Evolutionary conservation across 2,888 invertebrate species (phyloP).

Genomic region (Dermolepida albohirtum): DNA sequence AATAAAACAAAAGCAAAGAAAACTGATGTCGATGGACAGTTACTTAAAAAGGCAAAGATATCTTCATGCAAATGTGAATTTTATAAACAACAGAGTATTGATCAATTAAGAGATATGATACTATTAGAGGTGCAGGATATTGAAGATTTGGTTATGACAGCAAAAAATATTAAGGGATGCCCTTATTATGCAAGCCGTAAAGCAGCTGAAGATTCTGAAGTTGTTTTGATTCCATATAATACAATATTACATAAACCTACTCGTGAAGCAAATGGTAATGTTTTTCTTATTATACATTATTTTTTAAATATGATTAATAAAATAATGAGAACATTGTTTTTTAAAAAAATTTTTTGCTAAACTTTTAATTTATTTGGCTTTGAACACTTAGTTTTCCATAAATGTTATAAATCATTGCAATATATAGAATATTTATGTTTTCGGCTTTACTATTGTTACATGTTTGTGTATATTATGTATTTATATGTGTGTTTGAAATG

Average conservation of each 20-base stretch:
- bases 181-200: constrained; percentile 93
- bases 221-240: constrained; percentile 83
- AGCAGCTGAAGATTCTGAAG: constrained; percentile 86
- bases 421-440: no score
- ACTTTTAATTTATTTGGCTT: constrained; percentile 20
- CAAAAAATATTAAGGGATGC: constrained; percentile 81
- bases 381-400: no score
- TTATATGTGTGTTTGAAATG: no score
- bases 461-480: no score
- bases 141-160: constrained; percentile 83
- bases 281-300: no score
- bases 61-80: constrained; percentile 75
- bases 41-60: constrained; percentile 73
- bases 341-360: no score
- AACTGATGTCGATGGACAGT: constrained; percentile 72
- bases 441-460: no score
- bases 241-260: constrained; percentile 83
- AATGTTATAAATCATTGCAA: no score
- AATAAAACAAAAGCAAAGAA: constrained; percentile 69
- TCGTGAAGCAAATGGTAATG: constrained; percentile 75
- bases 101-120: constrained; percentile 73
- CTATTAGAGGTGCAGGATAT: constrained; percentile 84
- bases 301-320: no score
- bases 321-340: no score
- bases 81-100: constrained; percentile 73